phyloP scores from a whole-genome alignment of 2,797 vertebrate genomes.

The Liparis tanakae region DNA sequence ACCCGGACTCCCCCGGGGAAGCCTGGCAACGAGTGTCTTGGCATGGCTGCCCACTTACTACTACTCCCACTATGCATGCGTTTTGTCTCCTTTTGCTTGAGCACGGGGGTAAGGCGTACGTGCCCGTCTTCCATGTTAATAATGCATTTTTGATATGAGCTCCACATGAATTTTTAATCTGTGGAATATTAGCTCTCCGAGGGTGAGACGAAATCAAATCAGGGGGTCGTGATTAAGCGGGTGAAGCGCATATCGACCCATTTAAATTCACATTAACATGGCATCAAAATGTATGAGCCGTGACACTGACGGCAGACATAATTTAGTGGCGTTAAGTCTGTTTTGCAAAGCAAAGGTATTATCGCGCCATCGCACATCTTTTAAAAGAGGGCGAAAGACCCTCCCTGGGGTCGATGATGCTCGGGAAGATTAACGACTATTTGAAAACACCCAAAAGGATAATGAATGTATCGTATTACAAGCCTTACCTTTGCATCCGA shows the following conservation, averaged over 20 bases:
- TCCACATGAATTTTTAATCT: constrained; percentile 85
- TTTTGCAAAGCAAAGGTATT: constrained; percentile 71
- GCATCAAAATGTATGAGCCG: constrained; percentile 82
- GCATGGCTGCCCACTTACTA: constrained; percentile 34
- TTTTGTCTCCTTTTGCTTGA: constrained; percentile 56
- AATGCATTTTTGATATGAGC: constrained; percentile 84
- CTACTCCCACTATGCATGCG: constrained; percentile 14
- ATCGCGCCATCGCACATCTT: constrained; percentile 48
- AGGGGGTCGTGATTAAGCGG: constrained; percentile 82
- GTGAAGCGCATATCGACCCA: constrained; percentile 79
- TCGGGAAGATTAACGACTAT: constrained; percentile 12
- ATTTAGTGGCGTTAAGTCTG: constrained; percentile 73
- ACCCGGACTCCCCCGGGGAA: constrained; percentile 36
- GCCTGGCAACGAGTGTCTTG: constrained; percentile 24
- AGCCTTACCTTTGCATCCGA: neutral
- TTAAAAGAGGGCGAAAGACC: constrained; percentile 29
- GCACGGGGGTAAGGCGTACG: constrained; percentile 45
- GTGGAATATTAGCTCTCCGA: constrained; percentile 82
- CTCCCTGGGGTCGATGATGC: neutral
- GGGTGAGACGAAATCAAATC: constrained; percentile 83
- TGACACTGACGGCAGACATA: constrained; percentile 74
- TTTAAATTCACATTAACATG: constrained; percentile 84
- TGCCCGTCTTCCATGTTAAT: constrained; percentile 79
- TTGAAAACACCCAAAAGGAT: neutral
- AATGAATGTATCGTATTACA: neutral